phyloP scores from a whole-genome alignment of 2,888 invertebrate species.

The Shargacucullia verbasci region DNA sequence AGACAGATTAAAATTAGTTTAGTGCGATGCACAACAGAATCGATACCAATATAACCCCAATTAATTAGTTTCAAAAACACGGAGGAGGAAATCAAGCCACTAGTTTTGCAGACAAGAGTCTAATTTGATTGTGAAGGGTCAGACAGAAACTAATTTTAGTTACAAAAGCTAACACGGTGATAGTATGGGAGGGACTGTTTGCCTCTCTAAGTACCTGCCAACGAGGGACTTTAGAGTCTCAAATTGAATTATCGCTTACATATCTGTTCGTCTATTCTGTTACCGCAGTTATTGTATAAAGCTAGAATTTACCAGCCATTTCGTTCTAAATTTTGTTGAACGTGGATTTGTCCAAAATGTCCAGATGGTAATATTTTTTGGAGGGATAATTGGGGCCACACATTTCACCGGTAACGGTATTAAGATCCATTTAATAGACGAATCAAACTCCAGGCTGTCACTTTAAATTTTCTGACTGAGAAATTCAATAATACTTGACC shows the following conservation, averaged over 20 bases:
- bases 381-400: too few relatives aligned
- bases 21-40: too few relatives aligned
- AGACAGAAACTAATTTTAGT: conserved; percentile 82
- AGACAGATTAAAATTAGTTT: too few relatives aligned
- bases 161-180: conserved; percentile 71
- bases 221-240: conserved; percentile 51
- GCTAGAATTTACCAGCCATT: conserved; percentile 22
- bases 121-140: conserved; percentile 79
- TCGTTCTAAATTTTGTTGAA: too few relatives aligned
- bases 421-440: too few relatives aligned
- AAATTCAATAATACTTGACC: too few relatives aligned
- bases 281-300: conserved; percentile 3
- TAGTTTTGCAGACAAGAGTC: conserved; percentile 55
- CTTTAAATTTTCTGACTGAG: too few relatives aligned
- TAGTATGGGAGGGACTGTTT: conserved; percentile 61
- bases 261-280: conserved; percentile 28
- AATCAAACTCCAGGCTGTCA: too few relatives aligned
- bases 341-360: too few relatives aligned
- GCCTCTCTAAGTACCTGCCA: conserved; percentile 51
- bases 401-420: too few relatives aligned
- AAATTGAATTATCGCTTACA: conserved; percentile 69
- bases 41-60: too few relatives aligned
- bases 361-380: too few relatives aligned
- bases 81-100: conserved; percentile 3
- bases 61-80: conserved; percentile 4